These are phyloP conservation scores for Cisticola juncidis DNA, from an alignment of 2,113 vertebrate species.

Conservation along the genomic window DNA sequence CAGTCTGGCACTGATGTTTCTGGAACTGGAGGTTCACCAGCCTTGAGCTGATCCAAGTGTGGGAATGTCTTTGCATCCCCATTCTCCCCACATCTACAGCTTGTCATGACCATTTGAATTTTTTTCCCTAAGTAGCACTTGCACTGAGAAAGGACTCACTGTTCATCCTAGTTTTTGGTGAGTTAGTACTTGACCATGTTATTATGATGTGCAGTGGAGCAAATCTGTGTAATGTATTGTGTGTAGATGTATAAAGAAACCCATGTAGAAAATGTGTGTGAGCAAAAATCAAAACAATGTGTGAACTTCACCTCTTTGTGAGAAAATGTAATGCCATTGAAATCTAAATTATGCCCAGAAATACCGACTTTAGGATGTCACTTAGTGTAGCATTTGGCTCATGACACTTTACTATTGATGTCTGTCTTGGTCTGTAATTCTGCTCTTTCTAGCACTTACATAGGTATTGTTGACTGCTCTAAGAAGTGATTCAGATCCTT, in stretches of 20 bases:
- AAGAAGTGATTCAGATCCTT: neutral
- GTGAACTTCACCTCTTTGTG: neutral
- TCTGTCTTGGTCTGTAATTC: neutral
- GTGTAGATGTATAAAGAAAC: neutral
- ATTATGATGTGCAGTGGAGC: neutral
- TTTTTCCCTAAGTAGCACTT: neutral
- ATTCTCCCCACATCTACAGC: neutral
- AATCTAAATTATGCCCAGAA: neutral
- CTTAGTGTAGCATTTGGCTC: neutral
- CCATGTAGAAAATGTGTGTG: neutral
- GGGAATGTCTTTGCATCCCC: neutral
- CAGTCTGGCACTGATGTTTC: neutral
- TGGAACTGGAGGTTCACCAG: neutral
- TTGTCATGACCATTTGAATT: neutral
- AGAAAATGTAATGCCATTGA: neutral
- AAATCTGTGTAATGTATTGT: neutral
- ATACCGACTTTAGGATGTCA: neutral
- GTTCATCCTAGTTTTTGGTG: neutral
- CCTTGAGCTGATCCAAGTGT: neutral
- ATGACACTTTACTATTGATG: neutral
- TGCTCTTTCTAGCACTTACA: neutral
- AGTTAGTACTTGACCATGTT: neutral
- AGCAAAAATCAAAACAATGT: neutral
- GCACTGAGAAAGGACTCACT: neutral
- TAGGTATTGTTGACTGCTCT: fast-evolving